These are phyloP conservation scores for Eubucco bourcierii DNA, from an alignment of 2,113 vertebrate species.

Conservation along the genomic window DNA sequence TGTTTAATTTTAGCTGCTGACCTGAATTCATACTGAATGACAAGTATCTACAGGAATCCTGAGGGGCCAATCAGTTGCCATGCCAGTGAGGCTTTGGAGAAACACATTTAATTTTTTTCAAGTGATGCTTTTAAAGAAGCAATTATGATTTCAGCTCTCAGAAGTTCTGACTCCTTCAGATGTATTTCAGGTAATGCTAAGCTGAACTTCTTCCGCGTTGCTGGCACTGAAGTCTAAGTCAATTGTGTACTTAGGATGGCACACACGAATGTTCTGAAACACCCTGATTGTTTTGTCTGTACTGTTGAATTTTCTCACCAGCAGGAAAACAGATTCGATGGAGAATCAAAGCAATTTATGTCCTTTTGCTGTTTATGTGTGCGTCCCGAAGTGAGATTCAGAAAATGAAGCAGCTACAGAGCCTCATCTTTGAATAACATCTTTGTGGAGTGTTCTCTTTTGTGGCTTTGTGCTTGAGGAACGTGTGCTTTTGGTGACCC, in stretches of 20 bases:
- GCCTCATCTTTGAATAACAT: background rate
- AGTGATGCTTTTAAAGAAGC: slow-evolving; percentile 65
- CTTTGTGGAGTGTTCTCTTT: background rate
- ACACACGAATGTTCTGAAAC: background rate
- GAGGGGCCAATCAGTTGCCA: slow-evolving; percentile 67
- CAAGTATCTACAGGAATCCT: slow-evolving; percentile 65
- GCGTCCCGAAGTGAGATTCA: background rate
- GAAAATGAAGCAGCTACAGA: background rate
- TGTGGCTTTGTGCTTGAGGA: background rate
- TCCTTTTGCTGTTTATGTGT: background rate
- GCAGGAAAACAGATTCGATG: background rate
- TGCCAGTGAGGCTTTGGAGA: slow-evolving; percentile 57
- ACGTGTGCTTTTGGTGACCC: background rate
- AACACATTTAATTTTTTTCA: slow-evolving; percentile 64
- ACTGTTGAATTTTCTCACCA: background rate
- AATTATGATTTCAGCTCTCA: slow-evolving; percentile 53
- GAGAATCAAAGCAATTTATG: background rate
- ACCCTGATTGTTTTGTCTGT: background rate
- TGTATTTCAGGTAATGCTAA: slow-evolving; percentile 28
- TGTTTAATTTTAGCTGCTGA: slow-evolving; percentile 80
- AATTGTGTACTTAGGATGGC: background rate
- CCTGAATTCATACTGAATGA: slow-evolving; percentile 77
- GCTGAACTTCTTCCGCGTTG: background rate
- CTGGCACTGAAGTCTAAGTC: background rate
- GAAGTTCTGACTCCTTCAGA: slow-evolving; percentile 48